These are phyloP conservation scores for Thalassarche chlororhynchos DNA, from an alignment of 2,113 vertebrate genomes.

Conservation along the genomic window DNA sequence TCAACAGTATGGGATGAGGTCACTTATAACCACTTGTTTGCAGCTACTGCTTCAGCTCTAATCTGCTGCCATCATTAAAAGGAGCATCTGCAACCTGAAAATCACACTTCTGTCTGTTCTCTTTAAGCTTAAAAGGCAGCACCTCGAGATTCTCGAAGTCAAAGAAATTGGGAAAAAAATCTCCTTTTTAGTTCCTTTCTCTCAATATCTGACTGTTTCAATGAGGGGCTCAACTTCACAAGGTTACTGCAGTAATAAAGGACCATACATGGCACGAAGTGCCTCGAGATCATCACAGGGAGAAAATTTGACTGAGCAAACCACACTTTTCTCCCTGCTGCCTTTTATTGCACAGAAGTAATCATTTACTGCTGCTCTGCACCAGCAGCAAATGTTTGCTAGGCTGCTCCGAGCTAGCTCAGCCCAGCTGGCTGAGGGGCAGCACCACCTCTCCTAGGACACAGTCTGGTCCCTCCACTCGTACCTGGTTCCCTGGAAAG, in stretches of 20 bases:
- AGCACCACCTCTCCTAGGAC: no score
- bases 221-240: not conserved
- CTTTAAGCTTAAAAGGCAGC: not conserved
- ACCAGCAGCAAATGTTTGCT: not conserved
- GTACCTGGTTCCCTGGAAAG: not conserved
- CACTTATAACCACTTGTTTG: not conserved
- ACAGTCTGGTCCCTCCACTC: not conserved
- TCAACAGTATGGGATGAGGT: not conserved
- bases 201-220: not conserved
- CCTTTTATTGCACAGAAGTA: not conserved
- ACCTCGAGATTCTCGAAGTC: not conserved
- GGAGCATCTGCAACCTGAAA: not conserved
- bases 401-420: not conserved
- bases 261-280: rapidly evolving
- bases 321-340: not conserved
- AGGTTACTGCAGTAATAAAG: not conserved
- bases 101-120: not conserved
- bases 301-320: not conserved
- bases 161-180: not conserved
- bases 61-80: not conserved
- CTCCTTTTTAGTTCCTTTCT: not conserved
- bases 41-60: not conserved
- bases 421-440: not conserved
- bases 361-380: not conserved
- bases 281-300: rapidly evolving